These are phyloP conservation scores for Linyphia triangularis DNA, from an alignment of 2,888 invertebrate genomes.

Conservation along the genomic window DNA sequence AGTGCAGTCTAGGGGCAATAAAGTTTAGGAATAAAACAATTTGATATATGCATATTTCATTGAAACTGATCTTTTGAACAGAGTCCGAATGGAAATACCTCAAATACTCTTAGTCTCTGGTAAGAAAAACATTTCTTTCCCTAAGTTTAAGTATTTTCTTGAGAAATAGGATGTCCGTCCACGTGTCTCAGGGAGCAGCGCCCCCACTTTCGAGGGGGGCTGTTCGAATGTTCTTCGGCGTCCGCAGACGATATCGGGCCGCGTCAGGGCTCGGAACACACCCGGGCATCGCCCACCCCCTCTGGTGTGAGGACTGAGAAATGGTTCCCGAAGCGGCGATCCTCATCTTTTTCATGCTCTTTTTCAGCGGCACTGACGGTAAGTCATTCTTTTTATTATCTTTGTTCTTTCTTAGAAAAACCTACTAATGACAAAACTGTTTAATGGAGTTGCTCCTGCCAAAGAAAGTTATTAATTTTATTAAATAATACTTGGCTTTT, in stretches of 20 bases:
- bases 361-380: conserved; percentile 51
- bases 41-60: too few relatives aligned
- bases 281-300: conserved; percentile 53
- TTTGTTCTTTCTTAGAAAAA: neutral
- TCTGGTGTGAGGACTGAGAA: conserved; percentile 30
- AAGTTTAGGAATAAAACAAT: too few relatives aligned
- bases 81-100: too few relatives aligned
- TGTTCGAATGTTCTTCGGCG: conserved; percentile 23
- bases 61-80: too few relatives aligned
- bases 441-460: too few relatives aligned
- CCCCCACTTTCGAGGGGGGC: conserved; percentile 29
- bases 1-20: too few relatives aligned
- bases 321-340: conserved; percentile 42
- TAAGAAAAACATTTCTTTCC: too few relatives aligned
- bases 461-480: too few relatives aligned
- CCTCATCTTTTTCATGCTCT: conserved; percentile 6
- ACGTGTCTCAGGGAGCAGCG: conserved; percentile 34
- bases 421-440: too few relatives aligned
- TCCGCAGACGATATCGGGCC: conserved; percentile 63
- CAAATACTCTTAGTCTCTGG: too few relatives aligned
- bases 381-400: conserved; percentile 16
- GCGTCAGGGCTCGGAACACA: conserved; percentile 54
- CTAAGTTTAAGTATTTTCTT: too few relatives aligned
- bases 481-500: too few relatives aligned
- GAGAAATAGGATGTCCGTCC: neutral